Conservation (phyloP, 2,113 vertebrate genomes). For the Larimichthys crocea region DNA sequence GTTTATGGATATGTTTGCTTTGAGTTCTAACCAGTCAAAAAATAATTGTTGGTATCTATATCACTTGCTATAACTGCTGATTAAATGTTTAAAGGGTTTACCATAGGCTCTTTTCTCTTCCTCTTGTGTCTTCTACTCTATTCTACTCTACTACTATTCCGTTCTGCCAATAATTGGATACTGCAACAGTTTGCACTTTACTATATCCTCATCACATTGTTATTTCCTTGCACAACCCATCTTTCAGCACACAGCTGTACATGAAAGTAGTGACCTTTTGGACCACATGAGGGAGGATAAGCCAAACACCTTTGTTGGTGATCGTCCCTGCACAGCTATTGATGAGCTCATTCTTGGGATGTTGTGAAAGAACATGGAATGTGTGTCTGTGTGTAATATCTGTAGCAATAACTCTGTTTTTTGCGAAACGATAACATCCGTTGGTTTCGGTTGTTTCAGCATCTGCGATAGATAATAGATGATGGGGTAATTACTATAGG, state of each 20-base stretch:
- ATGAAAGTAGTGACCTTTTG: conserved; percentile 74
- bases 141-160: background rate
- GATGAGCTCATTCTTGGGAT: conserved; percentile 72
- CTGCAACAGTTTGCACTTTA: conserved; percentile 35
- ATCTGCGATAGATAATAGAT: conserved; percentile 79
- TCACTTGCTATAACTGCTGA: too few species aligned
- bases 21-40: too few species aligned
- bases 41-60: too few species aligned
- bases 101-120: background rate
- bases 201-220: conserved; percentile 67
- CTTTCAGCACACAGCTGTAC: conserved; percentile 68
- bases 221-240: conserved; percentile 72
- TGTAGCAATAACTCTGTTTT: conserved; percentile 72
- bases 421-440: conserved; percentile 79
- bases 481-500: conserved; percentile 71
- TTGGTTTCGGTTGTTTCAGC: conserved; percentile 76
- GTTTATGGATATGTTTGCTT: background rate
- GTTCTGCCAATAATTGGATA: conserved; percentile 18
- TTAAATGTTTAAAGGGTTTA: too few species aligned
- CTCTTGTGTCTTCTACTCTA: background rate
- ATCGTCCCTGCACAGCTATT: conserved; percentile 56
- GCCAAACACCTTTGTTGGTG: conserved; percentile 75
- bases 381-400: conserved; percentile 72
- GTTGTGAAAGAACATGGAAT: conserved; percentile 73
- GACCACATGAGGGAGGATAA: conserved; percentile 66